Evolutionary conservation across 2,113 vertebrate genomes (phyloP).

Genomic region (Anarrhichthys ocellatus): DNA sequence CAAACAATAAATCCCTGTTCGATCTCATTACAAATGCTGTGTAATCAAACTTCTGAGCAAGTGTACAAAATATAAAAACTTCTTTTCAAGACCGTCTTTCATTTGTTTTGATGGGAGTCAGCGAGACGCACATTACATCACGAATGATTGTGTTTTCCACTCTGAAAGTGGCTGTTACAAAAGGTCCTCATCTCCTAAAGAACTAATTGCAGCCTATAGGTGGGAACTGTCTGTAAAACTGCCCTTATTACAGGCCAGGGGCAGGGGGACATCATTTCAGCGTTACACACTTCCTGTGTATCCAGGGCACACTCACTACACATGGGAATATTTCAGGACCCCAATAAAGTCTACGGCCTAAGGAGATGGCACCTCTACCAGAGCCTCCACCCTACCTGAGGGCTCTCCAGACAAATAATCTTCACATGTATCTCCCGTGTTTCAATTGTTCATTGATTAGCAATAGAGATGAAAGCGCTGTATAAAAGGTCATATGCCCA

Average conservation of each 20-base stretch:
- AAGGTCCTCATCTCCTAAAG: constrained; percentile 49
- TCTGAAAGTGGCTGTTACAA: constrained; percentile 34
- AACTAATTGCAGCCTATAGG: constrained; percentile 56
- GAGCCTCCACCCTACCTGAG: constrained; percentile 19
- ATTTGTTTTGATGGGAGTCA: constrained; percentile 24
- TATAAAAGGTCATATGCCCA: constrained; percentile 45
- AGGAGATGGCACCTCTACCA: constrained; percentile 1
- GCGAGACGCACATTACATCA: constrained; percentile 13
- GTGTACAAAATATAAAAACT: not conserved
- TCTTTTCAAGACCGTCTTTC: not conserved
- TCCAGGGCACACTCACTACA: constrained; percentile 32
- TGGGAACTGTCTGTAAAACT: constrained; percentile 53
- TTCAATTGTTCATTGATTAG: constrained; percentile 26
- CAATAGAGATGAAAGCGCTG: constrained; percentile 45
- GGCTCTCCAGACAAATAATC: not conserved
- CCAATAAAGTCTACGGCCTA: constrained; percentile 31
- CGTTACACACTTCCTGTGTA: constrained; percentile 55
- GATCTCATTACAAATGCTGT: not conserved
- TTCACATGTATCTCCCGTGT: not conserved
- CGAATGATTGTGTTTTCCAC: constrained; percentile 35
- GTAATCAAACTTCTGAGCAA: not conserved
- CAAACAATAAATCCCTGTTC: constrained; percentile 4
- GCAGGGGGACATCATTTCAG: constrained; percentile 44
- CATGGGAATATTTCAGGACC: constrained; percentile 35
- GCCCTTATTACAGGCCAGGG: constrained; percentile 50